Conservation (phyloP, 2,113 vertebrate species). For the Elanoides forficatus region DNA sequence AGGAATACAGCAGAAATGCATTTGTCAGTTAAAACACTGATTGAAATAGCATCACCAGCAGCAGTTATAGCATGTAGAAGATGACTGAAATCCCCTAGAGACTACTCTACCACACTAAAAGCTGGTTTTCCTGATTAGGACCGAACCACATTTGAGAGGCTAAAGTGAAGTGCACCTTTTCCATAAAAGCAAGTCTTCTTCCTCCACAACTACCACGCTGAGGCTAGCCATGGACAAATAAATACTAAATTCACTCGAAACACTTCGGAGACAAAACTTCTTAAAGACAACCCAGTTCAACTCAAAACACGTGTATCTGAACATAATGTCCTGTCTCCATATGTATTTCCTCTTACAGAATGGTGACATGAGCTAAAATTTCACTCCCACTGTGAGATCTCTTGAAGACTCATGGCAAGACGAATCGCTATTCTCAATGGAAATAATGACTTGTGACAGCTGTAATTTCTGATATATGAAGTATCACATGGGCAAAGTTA, state of each 20-base stretch:
- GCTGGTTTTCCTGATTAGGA: neutral
- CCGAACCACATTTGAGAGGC: neutral
- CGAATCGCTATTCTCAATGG: slow-evolving; percentile 65
- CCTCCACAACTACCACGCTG: neutral
- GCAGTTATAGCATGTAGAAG: neutral
- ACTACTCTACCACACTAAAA: neutral
- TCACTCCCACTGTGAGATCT: slow-evolving; percentile 58
- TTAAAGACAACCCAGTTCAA: neutral
- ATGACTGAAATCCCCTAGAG: neutral
- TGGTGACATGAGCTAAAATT: slow-evolving; percentile 59
- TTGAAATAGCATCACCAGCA: neutral
- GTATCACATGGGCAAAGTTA: slow-evolving; percentile 22
- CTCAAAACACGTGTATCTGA: slow-evolving; percentile 12
- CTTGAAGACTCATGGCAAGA: slow-evolving; percentile 49
- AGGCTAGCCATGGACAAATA: neutral
- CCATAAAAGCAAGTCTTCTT: neutral
- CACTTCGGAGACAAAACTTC: neutral
- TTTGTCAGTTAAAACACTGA: neutral
- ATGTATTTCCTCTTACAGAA: slow-evolving; percentile 36
- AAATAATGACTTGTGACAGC: slow-evolving; percentile 60
- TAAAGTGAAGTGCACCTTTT: neutral
- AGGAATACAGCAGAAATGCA: neutral
- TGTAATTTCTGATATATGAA: slow-evolving; percentile 43
- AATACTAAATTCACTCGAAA: neutral
- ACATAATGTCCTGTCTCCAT: neutral